Percentiles rank a stretch among this genome's conserved stretches.
These are phyloP conservation scores for Labeo calbasu DNA, from an alignment of 2,797 vertebrate species.

Conservation along the genomic window DNA sequence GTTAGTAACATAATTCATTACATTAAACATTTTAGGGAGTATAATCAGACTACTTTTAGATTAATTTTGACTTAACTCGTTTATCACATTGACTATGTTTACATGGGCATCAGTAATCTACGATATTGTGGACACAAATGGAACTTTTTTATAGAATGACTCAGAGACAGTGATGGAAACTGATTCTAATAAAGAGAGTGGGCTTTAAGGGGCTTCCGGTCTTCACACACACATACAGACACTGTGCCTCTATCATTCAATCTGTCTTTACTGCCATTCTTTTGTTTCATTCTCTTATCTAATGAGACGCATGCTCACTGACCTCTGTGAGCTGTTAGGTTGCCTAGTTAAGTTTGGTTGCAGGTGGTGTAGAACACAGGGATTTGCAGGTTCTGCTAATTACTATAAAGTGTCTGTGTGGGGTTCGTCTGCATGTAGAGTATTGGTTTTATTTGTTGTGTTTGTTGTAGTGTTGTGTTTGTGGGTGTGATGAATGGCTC, in stretches of 20 bases:
- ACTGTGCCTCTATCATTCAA: not conserved
- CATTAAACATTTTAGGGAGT: too few relatives aligned
- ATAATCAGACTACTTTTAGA: too few relatives aligned
- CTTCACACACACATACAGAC: not conserved
- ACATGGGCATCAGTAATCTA: too few relatives aligned
- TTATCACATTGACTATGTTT: too few relatives aligned
- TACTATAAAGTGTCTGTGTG: constrained; percentile 5
- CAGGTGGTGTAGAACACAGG: not conserved
- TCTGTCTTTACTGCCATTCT: not conserved
- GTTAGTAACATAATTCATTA: too few relatives aligned
- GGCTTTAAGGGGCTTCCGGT: not conserved
- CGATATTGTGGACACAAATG: not conserved
- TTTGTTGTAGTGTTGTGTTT: constrained; percentile 17
- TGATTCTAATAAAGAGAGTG: not conserved
- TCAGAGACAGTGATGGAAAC: not conserved
- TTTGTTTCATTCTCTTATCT: not conserved
- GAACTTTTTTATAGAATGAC: not conserved
- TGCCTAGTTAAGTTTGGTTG: too few relatives aligned
- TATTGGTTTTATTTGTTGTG: constrained; percentile 10
- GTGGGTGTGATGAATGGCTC: constrained; percentile 5
- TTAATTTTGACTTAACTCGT: too few relatives aligned
- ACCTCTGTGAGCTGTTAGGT: not conserved
- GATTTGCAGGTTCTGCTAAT: not conserved
- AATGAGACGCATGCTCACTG: not conserved
- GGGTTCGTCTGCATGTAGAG: not conserved